phyloP scores from a whole-genome alignment of 2,113 vertebrate genomes.

The Ptychochromis oligacanthus region DNA sequence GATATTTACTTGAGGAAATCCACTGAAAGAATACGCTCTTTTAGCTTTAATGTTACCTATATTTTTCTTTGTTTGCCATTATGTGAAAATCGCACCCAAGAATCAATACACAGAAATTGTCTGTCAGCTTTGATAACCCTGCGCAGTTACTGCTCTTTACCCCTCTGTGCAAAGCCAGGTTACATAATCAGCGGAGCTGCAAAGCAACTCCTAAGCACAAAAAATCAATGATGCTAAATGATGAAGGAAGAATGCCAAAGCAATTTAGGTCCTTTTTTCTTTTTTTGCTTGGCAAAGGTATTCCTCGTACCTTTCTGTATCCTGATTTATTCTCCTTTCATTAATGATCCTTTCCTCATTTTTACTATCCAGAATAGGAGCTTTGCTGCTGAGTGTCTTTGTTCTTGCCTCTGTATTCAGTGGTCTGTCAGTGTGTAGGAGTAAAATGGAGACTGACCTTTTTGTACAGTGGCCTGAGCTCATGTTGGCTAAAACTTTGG shows the following conservation, averaged over 20 bases:
- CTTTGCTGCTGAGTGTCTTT: neutral
- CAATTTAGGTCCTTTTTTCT: neutral
- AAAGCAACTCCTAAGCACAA: neutral
- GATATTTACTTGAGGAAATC: neutral
- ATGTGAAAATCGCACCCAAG: neutral
- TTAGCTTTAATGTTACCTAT: neutral
- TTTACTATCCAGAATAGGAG: neutral
- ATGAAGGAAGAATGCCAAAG: conserved; percentile 7
- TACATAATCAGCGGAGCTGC: conserved; percentile 26
- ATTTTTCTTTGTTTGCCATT: neutral
- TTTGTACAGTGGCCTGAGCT: neutral
- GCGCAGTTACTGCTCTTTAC: conserved; percentile 24
- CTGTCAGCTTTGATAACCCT: conserved; percentile 36
- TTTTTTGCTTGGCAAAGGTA: neutral
- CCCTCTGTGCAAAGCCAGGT: conserved; percentile 12
- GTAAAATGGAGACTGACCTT: neutral
- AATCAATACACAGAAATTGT: conserved; percentile 40
- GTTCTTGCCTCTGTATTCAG: neutral
- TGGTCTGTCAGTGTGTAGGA: neutral
- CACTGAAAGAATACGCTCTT: neutral
- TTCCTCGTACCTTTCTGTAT: neutral
- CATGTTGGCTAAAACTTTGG: neutral
- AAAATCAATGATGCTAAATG: conserved; percentile 37
- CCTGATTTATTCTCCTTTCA: neutral
- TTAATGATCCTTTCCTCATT: neutral